phyloP scores from a whole-genome alignment of 2,113 vertebrate genomes.

The Dipodomys ordii region DNA sequence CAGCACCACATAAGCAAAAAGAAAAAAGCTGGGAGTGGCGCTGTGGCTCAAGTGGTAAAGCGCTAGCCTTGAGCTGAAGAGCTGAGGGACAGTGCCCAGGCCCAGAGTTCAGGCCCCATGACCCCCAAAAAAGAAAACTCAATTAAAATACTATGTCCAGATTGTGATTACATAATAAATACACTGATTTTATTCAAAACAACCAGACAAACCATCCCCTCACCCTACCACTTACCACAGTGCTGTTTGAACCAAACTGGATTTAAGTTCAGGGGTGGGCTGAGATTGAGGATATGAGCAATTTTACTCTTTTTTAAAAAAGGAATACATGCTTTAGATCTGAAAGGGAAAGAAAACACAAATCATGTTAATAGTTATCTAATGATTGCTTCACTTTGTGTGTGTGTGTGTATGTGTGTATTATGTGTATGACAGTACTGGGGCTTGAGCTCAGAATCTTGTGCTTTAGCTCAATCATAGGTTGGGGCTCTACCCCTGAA shows the following conservation, averaged over 20 bases:
- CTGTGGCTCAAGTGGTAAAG: too few relatives aligned
- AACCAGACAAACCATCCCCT: slow-evolving; percentile 17
- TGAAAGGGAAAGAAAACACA: slow-evolving; percentile 82
- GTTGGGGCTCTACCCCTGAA: too few relatives aligned
- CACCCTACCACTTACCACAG: slow-evolving; percentile 86
- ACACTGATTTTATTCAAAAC: slow-evolving; percentile 46
- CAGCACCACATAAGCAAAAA: too few relatives aligned
- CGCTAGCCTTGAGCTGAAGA: too few relatives aligned
- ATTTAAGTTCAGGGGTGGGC: slow-evolving; percentile 96
- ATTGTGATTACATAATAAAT: not conserved
- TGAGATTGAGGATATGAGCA: slow-evolving; percentile 97
- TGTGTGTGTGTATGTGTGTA: too few relatives aligned
- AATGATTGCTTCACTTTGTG: not conserved
- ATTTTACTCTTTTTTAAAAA: slow-evolving; percentile 93
- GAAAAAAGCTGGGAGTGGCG: too few relatives aligned
- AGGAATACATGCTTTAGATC: slow-evolving; percentile 96
- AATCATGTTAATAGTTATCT: slow-evolving; percentile 11
- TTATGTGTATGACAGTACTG: too few relatives aligned
- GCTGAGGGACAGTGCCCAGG: too few relatives aligned
- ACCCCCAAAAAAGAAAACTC: slow-evolving; percentile 2
- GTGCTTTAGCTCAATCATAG: too few relatives aligned
- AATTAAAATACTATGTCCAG: not conserved
- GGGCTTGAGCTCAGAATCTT: too few relatives aligned
- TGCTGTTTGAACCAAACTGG: slow-evolving; percentile 99
- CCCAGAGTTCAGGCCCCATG: too few relatives aligned